These are phyloP conservation scores for Drepana arcuata DNA, from an alignment of 1,140 invertebrate genomes.

Conservation along the genomic window DNA sequence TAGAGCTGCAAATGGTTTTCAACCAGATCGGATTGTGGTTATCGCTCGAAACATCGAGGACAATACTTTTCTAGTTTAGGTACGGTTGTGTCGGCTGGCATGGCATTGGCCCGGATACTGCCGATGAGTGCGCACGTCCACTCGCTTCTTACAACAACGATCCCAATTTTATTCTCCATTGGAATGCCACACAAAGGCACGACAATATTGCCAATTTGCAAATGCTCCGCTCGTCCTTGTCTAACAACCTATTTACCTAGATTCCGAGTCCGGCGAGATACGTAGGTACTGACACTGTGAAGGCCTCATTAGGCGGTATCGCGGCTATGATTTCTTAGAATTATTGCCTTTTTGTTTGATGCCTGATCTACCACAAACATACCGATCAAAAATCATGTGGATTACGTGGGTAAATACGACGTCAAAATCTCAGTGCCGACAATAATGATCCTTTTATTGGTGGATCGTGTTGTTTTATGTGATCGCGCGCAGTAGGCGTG, in stretches of 20 bases:
- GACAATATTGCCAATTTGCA: conserved; percentile 1
- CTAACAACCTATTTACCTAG: no score
- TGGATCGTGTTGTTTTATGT: conserved; percentile 23
- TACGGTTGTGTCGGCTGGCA: conserved; percentile 47
- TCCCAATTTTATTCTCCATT: conserved; percentile 14
- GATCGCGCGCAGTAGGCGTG: conserved; percentile 40
- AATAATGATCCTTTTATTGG: conserved; percentile 49
- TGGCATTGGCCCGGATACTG: conserved; percentile 68
- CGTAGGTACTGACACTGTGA: no score
- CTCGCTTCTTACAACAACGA: conserved; percentile 20
- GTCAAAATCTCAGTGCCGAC: conserved; percentile 24
- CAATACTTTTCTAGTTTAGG: conserved; percentile 70
- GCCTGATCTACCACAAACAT: conserved; percentile 47
- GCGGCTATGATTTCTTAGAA: no score
- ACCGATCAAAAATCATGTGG: conserved; percentile 31
- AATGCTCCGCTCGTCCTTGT: conserved; percentile 3
- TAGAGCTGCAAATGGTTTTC: conserved; percentile 30
- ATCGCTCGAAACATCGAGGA: conserved; percentile 67
- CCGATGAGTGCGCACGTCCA: conserved; percentile 54
- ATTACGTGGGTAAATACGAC: conserved; percentile 32
- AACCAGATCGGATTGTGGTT: conserved; percentile 34
- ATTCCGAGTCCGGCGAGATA: no score
- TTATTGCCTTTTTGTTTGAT: conserved; percentile 10
- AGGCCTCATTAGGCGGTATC: no score
- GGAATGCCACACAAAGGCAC: conserved; percentile 17